Evolutionary conservation across 2,888 invertebrate species (phyloP), one percentile per base, ranked within the genome.

Genomic region (Temnothorax unifasciatus): DNA sequence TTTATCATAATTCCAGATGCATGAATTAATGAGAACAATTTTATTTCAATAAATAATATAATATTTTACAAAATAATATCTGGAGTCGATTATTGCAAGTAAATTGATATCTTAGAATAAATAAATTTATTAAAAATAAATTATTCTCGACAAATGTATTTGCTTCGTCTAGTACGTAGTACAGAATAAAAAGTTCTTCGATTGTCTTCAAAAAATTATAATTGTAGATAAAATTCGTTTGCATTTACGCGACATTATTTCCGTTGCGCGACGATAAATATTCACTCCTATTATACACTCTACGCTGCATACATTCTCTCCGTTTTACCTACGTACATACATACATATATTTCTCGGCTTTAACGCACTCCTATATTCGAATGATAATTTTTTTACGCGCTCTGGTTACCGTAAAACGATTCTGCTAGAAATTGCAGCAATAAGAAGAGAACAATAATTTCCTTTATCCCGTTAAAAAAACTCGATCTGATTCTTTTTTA

Each of bases 161-260:
- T 29, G 0, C 11, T 13, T 47, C 1, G 29, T n/a, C 3, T 64
- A n/a, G 9, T n/a, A 25, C n/a, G 13, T 13, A 52, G 3, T 9
- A n/a, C 2, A 6, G 13, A 6, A 44, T 38, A 0, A 44, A 54
- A 29, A 57, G 68, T n/a, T 41, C 13, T 34, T 52, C 2, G 9
- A 68, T n/a, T 44, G n/a, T 47, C 29, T 8, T 68, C 15, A 57
- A 57, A 11, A 57, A 57, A 77, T 77, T 77, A 68, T 68, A 77
- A 77, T 77, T 77, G 54, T 29, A 77, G n/a, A 77, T 68, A 54
- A 68, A 68, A 68, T 77, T 68, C 57, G 54, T 68, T 68, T 68
- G 61, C 75, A 75, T 82, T 82, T 63, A 50, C 61, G 47, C 61
- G 47, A 54, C 18, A 29, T 63, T 41, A 61, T 73, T 82, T 52